Conservation (phyloP, 2,888 invertebrate genomes). For the Epinotia bilunana region DNA sequence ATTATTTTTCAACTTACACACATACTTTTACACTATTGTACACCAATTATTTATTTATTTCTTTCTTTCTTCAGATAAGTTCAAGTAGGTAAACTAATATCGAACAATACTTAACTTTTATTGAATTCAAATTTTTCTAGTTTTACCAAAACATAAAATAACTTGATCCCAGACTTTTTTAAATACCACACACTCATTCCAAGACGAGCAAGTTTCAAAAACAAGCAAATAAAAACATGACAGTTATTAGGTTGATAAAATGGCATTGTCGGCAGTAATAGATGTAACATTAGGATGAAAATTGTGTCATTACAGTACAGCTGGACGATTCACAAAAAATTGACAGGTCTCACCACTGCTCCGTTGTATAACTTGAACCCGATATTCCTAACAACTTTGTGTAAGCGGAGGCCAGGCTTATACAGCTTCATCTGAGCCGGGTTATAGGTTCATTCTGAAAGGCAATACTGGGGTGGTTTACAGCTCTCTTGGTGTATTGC, state of each 20-base stretch:
- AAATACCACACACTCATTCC: background rate
- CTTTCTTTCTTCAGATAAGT: too few relatives aligned
- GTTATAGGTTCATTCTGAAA: background rate
- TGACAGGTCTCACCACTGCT: background rate
- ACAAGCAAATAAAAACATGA: constrained; percentile 21
- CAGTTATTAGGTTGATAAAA: constrained; percentile 40
- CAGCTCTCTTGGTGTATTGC: constrained; percentile 60
- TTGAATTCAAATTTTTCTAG: background rate
- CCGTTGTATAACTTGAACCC: background rate
- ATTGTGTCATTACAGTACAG: constrained; percentile 62
- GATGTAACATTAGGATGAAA: constrained; percentile 57
- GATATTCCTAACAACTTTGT: background rate
- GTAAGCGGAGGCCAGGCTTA: background rate
- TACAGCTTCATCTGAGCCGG: background rate
- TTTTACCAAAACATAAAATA: background rate
- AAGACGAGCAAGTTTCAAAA: background rate
- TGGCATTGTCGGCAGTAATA: constrained; percentile 41
- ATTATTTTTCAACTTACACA: too few relatives aligned
- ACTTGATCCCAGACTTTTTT: background rate
- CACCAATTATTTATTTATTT: too few relatives aligned
- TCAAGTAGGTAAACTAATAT: too few relatives aligned
- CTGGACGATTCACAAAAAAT: constrained; percentile 33
- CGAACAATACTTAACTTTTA: too few relatives aligned
- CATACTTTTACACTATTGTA: too few relatives aligned
- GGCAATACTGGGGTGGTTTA: constrained; percentile 57